A percentile compares a stretch with the other conserved stretches of the same genome.
Conservation (phyloP, 2,888 invertebrate genomes). For the Unio delphinus region DNA sequence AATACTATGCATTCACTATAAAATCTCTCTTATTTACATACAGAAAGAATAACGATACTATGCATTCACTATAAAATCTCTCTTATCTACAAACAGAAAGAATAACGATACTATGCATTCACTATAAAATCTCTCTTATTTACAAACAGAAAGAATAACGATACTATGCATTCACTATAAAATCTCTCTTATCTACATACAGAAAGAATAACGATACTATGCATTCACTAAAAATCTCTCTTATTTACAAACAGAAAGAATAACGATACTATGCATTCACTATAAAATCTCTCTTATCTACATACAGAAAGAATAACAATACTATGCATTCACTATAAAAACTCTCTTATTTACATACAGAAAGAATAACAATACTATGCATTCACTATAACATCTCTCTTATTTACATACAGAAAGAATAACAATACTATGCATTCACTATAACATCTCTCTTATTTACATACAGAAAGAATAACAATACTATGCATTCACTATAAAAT, state of each 20-base stretch:
- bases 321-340: conserved; percentile 34
- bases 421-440: neutral
- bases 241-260: too few species aligned
- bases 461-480: neutral
- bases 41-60: neutral
- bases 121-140: too few species aligned
- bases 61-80: conserved; percentile 34
- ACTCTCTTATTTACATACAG: conserved; percentile 38
- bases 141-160: too few species aligned
- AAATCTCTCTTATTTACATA: conserved; percentile 44
- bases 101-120: neutral
- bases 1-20: conserved; percentile 24
- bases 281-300: too few species aligned
- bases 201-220: neutral
- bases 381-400: conserved; percentile 33
- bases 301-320: too few species aligned
- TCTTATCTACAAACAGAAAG: too few species aligned
- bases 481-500: too few species aligned
- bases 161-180: neutral
- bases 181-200: too few species aligned
- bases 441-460: too few species aligned
- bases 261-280: too few species aligned
- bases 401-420: too few species aligned
- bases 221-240: too few species aligned
- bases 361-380: neutral